Evolutionary conservation across 1,140 invertebrate genomes (phyloP).

Genomic region (Andricus grossulariae): DNA sequence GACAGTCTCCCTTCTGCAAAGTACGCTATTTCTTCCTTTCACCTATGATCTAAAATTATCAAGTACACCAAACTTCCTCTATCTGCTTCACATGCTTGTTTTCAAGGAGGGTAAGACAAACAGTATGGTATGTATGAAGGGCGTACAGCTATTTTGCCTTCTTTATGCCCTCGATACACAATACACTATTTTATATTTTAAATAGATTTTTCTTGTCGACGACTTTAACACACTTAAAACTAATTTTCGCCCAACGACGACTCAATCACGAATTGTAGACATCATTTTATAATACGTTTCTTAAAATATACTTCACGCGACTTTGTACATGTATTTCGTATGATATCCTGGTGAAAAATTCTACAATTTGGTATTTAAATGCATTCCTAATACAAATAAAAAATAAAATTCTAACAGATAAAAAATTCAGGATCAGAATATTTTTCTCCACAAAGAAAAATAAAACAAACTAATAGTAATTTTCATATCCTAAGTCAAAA

Average conservation of each 20-base stretch:
- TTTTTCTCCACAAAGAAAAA: background rate
- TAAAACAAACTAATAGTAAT: background rate
- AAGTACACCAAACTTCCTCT: too few relatives aligned
- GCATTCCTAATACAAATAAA: background rate
- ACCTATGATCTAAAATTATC: too few relatives aligned
- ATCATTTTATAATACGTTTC: background rate
- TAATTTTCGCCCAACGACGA: background rate
- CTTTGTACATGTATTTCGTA: background rate
- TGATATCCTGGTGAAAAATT: background rate
- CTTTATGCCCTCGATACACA: too few relatives aligned
- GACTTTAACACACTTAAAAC: background rate
- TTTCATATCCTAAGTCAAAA: too few relatives aligned
- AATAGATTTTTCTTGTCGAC: background rate
- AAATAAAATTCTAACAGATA: background rate
- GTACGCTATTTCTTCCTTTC: too few relatives aligned
- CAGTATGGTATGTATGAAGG: too few relatives aligned
- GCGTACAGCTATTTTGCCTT: too few relatives aligned
- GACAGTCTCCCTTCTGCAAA: too few relatives aligned
- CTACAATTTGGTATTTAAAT: background rate
- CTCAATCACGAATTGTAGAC: background rate
- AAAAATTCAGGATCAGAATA: background rate
- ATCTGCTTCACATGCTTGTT: too few relatives aligned
- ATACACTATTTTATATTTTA: too few relatives aligned
- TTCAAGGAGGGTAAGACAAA: too few relatives aligned
- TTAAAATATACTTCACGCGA: slow-evolving; percentile 3